Base-by-base conservation (phyloP, 2,797 vertebrate species). In the Alauda arvensis region DNA sequence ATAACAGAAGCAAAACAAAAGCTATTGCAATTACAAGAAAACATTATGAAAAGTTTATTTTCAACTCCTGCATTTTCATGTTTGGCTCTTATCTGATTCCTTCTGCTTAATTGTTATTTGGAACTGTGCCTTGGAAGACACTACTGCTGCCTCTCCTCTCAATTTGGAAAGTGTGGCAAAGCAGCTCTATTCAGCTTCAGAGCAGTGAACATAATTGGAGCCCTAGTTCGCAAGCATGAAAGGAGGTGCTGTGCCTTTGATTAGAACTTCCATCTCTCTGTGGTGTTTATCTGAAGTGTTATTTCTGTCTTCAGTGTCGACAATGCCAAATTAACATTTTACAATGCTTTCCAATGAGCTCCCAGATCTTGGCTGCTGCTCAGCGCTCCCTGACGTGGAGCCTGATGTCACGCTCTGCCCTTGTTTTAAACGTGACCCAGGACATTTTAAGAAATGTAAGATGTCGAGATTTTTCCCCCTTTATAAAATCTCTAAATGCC, bases 211-310 rank as follows among this genome's bases (percentile, higher is more conserved):
- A 94, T 92, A 95, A 95, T 95, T 92, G 83, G 84, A 93, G 92
- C 77, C 94, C 94, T 85, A 91, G 80, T 93, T 91, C 23, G 86
- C 92, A 87, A 91, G 92, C 72, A 93, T 91, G 92, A 94, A 89
- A 95, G 87, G 88, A 94, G 87, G 94, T 85, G 83, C 89, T 93
- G 89, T 89, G 94, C 84, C 89, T 96, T 95, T 94, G 92, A 94
- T 91, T 85, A 94, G 90, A 93, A 93, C 60, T 89, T 93, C 94
- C 91, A 93, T 79, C 79, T 94, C 93, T 91, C 92, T 34, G 57
- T 93, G 91, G 91, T 93, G 92, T 94, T 96, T 90, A 93, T 91
- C 87, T 93, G 87, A 93, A 92, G 62, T 94, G 93, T 96, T 96
- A 93, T 90, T 96, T 95, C 93, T 95, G 90, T 92, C 93, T 94